Conservation (phyloP, 1,140 invertebrate genomes). For the Piezodorus guildinii region DNA sequence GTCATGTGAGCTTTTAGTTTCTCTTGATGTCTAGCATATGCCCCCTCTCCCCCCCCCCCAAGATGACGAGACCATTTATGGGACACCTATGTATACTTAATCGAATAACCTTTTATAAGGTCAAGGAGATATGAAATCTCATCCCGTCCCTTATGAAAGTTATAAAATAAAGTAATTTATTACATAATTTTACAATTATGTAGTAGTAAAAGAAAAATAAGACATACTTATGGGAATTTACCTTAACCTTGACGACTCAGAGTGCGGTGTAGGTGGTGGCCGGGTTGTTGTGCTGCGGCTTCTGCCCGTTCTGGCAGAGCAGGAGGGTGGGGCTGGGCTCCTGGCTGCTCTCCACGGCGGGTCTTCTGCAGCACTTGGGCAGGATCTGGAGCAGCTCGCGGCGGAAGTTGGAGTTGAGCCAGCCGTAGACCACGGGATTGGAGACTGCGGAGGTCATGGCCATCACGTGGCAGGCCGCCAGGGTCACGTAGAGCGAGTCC, state of each 20-base stretch:
- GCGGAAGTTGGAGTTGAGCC: conserved; percentile 40
- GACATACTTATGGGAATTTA: too few relatives aligned
- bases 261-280: conserved; percentile 6
- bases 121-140: too few relatives aligned
- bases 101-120: too few relatives aligned
- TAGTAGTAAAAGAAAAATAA: too few relatives aligned
- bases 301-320: conserved; percentile 11
- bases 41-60: too few relatives aligned
- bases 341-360: background rate
- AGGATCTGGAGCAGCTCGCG: conserved; percentile 34
- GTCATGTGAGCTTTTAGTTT: too few relatives aligned
- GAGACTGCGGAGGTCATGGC: conserved; percentile 43
- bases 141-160: too few relatives aligned
- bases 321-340: conserved; percentile 6
- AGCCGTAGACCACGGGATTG: conserved; percentile 43
- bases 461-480: conserved; percentile 42
- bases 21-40: too few relatives aligned
- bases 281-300: conserved; percentile 1
- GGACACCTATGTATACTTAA: too few relatives aligned
- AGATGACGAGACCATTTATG: too few relatives aligned
- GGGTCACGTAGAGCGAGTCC: conserved; percentile 30
- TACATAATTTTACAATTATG: too few relatives aligned
- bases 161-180: too few relatives aligned
- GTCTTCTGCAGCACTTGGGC: conserved; percentile 20
- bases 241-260: background rate